Evolutionary conservation across 2,888 invertebrate genomes (phyloP).

Genomic region (Netelia fuscicornis): DNA sequence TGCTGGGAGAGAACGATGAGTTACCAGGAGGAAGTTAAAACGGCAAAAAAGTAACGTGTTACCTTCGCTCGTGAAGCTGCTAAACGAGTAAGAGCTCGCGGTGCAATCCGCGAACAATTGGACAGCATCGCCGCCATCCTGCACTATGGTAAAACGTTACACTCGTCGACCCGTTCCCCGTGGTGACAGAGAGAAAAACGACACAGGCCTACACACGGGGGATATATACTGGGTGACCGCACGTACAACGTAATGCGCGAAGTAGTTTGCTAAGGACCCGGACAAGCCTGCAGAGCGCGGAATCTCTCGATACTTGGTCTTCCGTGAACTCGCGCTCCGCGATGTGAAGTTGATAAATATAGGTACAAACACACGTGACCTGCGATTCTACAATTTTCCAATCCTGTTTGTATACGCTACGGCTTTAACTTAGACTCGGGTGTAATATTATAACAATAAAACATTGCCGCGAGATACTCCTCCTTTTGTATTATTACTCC

Average conservation of each 20-base stretch:
- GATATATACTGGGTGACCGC: slow-evolving; percentile 35
- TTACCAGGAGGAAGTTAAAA: background rate
- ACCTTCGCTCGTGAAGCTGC: slow-evolving; percentile 81
- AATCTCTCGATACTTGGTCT: background rate
- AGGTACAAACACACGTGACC: background rate
- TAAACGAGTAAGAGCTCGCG: slow-evolving; percentile 80
- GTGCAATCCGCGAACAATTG: slow-evolving; percentile 82
- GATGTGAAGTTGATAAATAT: background rate
- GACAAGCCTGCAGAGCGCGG: background rate
- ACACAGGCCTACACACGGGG: slow-evolving; percentile 58
- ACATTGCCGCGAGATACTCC: no score
- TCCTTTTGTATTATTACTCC: no score
- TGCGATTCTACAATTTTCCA: background rate
- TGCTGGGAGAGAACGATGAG: slow-evolving; percentile 21
- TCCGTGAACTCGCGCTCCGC: background rate
- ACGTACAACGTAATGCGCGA: slow-evolving; percentile 11
- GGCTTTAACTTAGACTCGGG: no score
- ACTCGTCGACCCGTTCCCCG: slow-evolving; percentile 60
- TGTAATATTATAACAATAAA: no score
- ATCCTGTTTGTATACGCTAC: background rate
- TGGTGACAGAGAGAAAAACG: slow-evolving; percentile 70
- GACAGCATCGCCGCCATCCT: slow-evolving; percentile 83
- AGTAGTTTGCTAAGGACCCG: slow-evolving; percentile 49
- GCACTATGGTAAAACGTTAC: slow-evolving; percentile 58
- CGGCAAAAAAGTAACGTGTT: slow-evolving; percentile 61